Evolutionary conservation across 2,888 invertebrate genomes (phyloP).

Genomic region (Ormyrus rosae): DNA sequence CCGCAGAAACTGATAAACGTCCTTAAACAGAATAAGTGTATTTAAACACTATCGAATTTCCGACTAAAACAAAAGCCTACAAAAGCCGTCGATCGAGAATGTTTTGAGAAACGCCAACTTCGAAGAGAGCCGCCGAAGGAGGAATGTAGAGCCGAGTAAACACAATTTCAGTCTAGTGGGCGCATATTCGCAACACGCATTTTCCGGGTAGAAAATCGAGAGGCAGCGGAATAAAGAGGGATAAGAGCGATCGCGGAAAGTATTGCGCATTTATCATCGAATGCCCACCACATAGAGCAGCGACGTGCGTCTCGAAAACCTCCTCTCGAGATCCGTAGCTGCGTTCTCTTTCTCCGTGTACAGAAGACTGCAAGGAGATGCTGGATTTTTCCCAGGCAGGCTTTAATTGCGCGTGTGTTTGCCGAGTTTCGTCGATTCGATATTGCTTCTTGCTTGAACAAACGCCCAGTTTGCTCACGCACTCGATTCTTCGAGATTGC

Average conservation of each 20-base stretch:
- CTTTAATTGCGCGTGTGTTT: constrained; percentile 29
- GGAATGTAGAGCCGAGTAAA: background rate
- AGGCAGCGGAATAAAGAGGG: constrained; percentile 18
- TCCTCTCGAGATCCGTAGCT: background rate
- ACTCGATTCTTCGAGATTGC: no score
- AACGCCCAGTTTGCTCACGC: no score
- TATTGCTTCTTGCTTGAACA: background rate
- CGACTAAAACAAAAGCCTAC: no score
- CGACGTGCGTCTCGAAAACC: background rate
- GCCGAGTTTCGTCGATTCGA: background rate
- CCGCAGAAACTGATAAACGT: no score
- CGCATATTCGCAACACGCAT: background rate
- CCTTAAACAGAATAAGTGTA: no score
- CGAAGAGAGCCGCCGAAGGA: background rate
- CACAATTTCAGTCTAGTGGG: background rate
- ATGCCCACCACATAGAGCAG: background rate
- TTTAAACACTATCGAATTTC: no score
- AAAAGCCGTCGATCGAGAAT: constrained; percentile 1
- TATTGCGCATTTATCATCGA: constrained; percentile 43
- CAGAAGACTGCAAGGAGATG: background rate
- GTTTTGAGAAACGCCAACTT: background rate
- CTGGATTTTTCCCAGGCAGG: background rate
- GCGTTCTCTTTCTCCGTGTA: background rate
- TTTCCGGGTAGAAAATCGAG: background rate
- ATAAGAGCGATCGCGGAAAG: constrained; percentile 22